A percentile compares a stretch with the other conserved stretches of the same genome.
phyloP scores from a whole-genome alignment of 2,797 vertebrate species.

The Ibycter americanus region DNA sequence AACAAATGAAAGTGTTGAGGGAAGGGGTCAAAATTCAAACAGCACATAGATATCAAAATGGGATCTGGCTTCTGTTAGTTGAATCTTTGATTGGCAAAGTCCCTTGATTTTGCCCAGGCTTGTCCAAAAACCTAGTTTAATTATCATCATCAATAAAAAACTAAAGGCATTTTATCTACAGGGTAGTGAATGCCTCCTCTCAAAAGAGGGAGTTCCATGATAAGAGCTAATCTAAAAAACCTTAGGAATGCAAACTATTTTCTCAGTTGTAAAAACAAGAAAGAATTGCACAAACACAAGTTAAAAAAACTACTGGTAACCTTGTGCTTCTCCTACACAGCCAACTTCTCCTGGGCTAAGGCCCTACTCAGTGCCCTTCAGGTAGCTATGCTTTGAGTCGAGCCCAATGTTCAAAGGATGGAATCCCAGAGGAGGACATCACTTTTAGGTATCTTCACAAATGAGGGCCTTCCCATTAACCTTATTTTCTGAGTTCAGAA shows the following conservation, averaged over 20 bases:
- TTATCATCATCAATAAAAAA: slow-evolving; percentile 54
- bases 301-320: slow-evolving; percentile 52
- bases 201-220: slow-evolving; percentile 57
- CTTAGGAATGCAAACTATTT: slow-evolving; percentile 70
- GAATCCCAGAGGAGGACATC: neutral
- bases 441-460: neutral
- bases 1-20: neutral
- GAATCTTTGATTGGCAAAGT: neutral
- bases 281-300: slow-evolving; percentile 59
- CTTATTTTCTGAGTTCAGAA: neutral
- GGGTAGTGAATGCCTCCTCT: slow-evolving; percentile 45
- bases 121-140: slow-evolving; percentile 30
- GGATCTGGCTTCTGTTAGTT: neutral
- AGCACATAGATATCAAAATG: neutral
- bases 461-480: neutral
- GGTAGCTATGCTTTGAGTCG: neutral
- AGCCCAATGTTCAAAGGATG: neutral
- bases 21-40: neutral
- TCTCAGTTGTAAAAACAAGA: slow-evolving; percentile 64
- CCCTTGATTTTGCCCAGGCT: slow-evolving; percentile 9
- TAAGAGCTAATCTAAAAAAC: slow-evolving; percentile 75
- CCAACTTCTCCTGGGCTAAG: neutral
- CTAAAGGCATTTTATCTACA: slow-evolving; percentile 54
- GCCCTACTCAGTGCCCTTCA: neutral
- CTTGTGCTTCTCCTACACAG: neutral